Percentiles rank a stretch among this genome's conserved stretches.
These are phyloP conservation scores for Premnoplex brunnescens DNA, from an alignment of 2,797 vertebrate species.

Conservation along the genomic window DNA sequence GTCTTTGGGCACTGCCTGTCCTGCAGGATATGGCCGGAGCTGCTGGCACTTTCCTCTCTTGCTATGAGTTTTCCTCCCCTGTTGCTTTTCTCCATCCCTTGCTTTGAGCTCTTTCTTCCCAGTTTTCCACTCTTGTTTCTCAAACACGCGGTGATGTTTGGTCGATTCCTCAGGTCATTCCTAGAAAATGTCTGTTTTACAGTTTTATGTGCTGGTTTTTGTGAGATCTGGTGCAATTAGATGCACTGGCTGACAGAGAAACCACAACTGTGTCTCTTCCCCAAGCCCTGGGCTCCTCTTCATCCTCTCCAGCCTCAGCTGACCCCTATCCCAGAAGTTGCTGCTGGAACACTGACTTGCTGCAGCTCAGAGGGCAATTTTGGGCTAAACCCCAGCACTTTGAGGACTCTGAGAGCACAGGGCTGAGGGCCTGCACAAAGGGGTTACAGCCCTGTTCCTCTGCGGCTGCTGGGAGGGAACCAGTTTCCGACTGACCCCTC, in stretches of 20 bases:
- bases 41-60: background rate
- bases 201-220: accelerated
- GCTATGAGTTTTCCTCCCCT: accelerated
- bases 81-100: background rate
- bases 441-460: accelerated
- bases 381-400: accelerated
- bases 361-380: background rate
- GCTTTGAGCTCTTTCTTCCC: background rate
- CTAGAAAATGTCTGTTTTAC: accelerated
- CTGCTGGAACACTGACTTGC: background rate
- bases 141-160: accelerated
- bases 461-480: accelerated
- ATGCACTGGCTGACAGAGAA: accelerated
- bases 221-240: too few relatives aligned
- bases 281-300: background rate
- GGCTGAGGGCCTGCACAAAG: accelerated
- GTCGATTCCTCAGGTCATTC: accelerated
- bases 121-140: background rate
- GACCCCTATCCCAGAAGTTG: accelerated
- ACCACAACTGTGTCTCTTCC: accelerated
- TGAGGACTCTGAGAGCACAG: background rate
- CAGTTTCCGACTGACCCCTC: accelerated
- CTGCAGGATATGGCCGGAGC: accelerated
- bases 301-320: too few relatives aligned
- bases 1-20: background rate